phyloP scores from a whole-genome alignment of 2,113 vertebrate genomes.

The Trematomus loennbergii region DNA sequence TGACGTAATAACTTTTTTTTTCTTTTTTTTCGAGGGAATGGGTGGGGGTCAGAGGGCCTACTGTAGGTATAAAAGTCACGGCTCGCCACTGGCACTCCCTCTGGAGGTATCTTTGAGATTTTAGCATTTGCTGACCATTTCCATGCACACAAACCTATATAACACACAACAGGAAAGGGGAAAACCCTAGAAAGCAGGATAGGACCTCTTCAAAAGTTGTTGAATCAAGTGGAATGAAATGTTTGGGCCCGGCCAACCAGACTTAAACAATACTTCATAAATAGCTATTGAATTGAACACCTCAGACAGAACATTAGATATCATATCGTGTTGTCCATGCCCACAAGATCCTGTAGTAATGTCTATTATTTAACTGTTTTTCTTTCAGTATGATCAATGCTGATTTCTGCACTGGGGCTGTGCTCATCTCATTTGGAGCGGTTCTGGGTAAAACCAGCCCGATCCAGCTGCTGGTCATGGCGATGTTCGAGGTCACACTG shows the following conservation, averaged over 20 bases:
- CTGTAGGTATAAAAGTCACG: too few relatives aligned
- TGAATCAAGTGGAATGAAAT: too few relatives aligned
- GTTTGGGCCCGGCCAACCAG: not conserved
- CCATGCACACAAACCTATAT: too few relatives aligned
- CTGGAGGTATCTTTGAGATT: too few relatives aligned
- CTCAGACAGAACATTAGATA: not conserved
- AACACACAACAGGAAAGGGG: too few relatives aligned
- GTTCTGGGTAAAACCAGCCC: conserved; percentile 91
- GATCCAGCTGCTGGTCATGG: conserved; percentile 88
- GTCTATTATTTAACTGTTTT: not conserved
- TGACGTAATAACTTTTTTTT: too few relatives aligned
- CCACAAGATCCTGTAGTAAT: not conserved
- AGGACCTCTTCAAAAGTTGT: not conserved
- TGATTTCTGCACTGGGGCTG: conserved; percentile 89
- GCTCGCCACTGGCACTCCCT: too few relatives aligned
- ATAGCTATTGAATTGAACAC: not conserved
- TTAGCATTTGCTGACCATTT: too few relatives aligned
- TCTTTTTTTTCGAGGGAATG: too few relatives aligned
- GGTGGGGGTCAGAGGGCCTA: too few relatives aligned
- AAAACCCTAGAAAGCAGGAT: too few relatives aligned
- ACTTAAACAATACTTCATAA: not conserved
- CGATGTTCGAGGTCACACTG: conserved; percentile 88
- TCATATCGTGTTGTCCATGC: not conserved
- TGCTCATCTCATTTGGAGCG: conserved; percentile 91
- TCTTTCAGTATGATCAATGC: conserved; percentile 91